A percentile compares a stretch with the other conserved stretches of the same genome.
Conservation (phyloP, 2,797 vertebrate species). For the Enteromius trimaculatus region DNA sequence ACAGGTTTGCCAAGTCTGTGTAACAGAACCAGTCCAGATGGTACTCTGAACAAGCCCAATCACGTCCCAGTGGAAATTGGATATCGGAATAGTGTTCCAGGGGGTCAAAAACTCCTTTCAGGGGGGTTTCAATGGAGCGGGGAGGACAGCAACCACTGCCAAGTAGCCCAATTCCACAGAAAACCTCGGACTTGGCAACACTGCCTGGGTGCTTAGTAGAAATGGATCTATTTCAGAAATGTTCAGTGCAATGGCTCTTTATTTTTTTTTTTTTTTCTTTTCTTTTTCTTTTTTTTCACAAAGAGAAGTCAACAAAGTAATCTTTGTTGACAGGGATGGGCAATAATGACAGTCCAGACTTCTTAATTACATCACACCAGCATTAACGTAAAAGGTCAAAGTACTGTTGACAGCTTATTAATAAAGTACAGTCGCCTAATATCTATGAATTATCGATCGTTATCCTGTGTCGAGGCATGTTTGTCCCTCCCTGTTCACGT, state of each 20-base stretch:
- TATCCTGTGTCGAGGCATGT: not conserved
- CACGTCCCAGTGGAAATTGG: not conserved
- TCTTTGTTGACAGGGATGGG: conserved; percentile 13
- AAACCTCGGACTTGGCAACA: not conserved
- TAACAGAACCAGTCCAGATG: not conserved
- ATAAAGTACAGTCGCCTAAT: conserved; percentile 1
- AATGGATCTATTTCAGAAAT: not conserved
- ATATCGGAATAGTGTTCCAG: not conserved
- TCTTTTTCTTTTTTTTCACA: not conserved
- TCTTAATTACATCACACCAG: not conserved
- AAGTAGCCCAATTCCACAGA: not conserved
- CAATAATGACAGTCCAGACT: not conserved
- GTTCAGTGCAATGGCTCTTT: not conserved
- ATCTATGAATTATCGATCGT: not conserved
- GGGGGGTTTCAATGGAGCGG: not conserved
- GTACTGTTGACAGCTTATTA: not conserved
- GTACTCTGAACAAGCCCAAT: not conserved
- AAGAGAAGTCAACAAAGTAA: not conserved
- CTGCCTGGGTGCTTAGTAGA: not conserved
- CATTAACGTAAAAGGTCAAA: not conserved
- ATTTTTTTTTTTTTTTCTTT: not conserved
- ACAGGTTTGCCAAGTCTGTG: not conserved
- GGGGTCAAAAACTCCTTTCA: not conserved
- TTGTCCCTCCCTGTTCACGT: conserved; percentile 1
- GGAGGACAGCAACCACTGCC: not conserved